Base-by-base conservation (phyloP, 2,888 invertebrate species). In the Caenorhabditis parvicauda region DNA sequence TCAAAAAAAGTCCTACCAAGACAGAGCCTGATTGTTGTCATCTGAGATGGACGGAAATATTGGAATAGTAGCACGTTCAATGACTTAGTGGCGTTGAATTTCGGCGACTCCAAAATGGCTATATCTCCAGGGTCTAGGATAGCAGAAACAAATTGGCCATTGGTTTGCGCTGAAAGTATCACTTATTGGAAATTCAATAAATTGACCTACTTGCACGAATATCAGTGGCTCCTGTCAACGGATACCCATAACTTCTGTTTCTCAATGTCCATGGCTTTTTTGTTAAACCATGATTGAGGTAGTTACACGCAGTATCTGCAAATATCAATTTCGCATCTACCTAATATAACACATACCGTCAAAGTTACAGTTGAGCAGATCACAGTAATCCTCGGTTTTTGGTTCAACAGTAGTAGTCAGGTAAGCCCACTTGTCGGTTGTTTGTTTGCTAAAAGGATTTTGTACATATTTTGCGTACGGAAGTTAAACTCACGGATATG, bases 211-310 rank as follows among this genome's bases (percentile, higher is more conserved):
- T 67, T 19, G 76, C 74, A 42, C 73, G 47, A 35, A 79, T 67
- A 57, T 79, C 79, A 2, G 76, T 77, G 3, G 67, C 59, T 27
- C 75, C 67, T 9, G 71, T 71, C n/a, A 79, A 45, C 5, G 79
- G 79, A 60, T 72, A 79, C 2, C 79, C 79, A 59, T 79, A 79
- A 12, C 74, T 70, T 43, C 69, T 47, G 32, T 74, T 78, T 38
- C 78, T 56, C 52, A 79, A 44, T 5, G 79, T 79, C 79, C 79
- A 79, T 22, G 79, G 79, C 46, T 76, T 77, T 49, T 79, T 79
- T 2, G 79, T 79, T 28, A 79, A 53, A 0, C 79, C 79, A 49
- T 79, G 78, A 39, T 79, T 79, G 28, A 79, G 54, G 27, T 79
- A 79, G 51, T 77, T 74, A 54, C 79, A 78, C 0, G 79, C 79